These are phyloP conservation scores for Anguilla rostrata DNA, from an alignment of 2,113 vertebrate species.

Conservation along the genomic window DNA sequence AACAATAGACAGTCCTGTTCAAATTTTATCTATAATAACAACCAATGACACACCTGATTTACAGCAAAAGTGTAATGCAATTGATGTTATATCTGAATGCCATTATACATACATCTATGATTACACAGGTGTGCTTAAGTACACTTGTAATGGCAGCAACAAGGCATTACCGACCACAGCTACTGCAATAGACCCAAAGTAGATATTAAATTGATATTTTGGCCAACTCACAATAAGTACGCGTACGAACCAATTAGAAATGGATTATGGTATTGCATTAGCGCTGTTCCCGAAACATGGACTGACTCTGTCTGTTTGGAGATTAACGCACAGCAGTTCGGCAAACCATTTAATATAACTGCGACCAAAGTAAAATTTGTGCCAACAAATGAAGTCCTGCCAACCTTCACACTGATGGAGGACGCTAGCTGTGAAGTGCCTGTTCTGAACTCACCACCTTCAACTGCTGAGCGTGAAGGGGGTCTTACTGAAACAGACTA, in stretches of 20 bases:
- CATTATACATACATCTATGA: conserved; percentile 37
- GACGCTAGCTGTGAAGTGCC: neutral
- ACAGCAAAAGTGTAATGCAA: conserved; percentile 50
- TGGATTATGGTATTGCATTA: neutral
- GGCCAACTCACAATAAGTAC: neutral
- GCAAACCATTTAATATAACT: neutral
- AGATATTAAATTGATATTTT: neutral
- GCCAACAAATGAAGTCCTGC: neutral
- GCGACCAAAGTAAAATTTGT: neutral
- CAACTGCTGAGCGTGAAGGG: neutral
- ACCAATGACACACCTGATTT: conserved; percentile 43
- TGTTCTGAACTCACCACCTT: neutral
- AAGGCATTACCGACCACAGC: conserved; percentile 22
- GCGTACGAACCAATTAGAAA: neutral
- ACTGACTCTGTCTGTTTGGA: neutral
- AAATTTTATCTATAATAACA: conserved; percentile 39
- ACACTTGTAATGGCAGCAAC: conserved; percentile 21
- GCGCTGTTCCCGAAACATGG: neutral
- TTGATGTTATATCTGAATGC: conserved; percentile 21
- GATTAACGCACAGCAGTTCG: neutral
- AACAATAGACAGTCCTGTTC: conserved; percentile 42
- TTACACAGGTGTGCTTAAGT: conserved; percentile 40
- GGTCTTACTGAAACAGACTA: neutral
- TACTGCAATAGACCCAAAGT: neutral
- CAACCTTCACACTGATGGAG: neutral